phyloP scores from a whole-genome alignment of 1,140 invertebrate species.

The Drosophila pallidifrons region DNA sequence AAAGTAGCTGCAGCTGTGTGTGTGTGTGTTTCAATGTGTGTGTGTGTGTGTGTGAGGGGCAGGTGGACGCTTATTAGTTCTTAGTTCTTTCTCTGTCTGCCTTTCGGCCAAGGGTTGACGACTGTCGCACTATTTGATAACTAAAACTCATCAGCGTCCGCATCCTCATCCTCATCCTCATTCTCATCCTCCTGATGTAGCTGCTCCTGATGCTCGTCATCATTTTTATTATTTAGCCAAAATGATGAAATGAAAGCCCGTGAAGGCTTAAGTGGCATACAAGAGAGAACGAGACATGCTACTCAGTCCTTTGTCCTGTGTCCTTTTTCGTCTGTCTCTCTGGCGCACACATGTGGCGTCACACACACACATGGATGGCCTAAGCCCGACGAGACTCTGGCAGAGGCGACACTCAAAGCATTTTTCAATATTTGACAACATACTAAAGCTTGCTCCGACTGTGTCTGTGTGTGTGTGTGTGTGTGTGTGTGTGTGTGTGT shows the following conservation, averaged over 20 bases:
- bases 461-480: slow-evolving; percentile 37
- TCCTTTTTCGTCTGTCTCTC: slow-evolving; percentile 11
- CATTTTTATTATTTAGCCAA: slow-evolving; percentile 77
- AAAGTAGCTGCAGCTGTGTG: slow-evolving; percentile 77
- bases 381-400: slow-evolving; percentile 53
- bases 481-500: slow-evolving; percentile 32
- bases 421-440: slow-evolving; percentile 81
- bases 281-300: slow-evolving; percentile 16
- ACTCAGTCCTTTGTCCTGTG: slow-evolving; percentile 3
- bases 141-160: slow-evolving; percentile 74
- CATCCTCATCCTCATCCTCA: background rate
- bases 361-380: slow-evolving; percentile 22
- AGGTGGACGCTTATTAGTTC: slow-evolving; percentile 58
- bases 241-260: slow-evolving; percentile 71
- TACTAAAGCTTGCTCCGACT: slow-evolving; percentile 34
- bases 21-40: slow-evolving; percentile 31
- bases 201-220: slow-evolving; percentile 54
- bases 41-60: slow-evolving; percentile 33
- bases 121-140: slow-evolving; percentile 71
- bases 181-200: slow-evolving; percentile 14
- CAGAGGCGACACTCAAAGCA: slow-evolving; percentile 48
- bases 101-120: slow-evolving; percentile 47
- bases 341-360: slow-evolving; percentile 62
- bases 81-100: slow-evolving; percentile 1
- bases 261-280: slow-evolving; percentile 65